Evolutionary conservation across 1,140 invertebrate genomes (phyloP), one percentile per base, ranked within the genome.

Genomic region (Macrosteles quadrilineatus): DNA sequence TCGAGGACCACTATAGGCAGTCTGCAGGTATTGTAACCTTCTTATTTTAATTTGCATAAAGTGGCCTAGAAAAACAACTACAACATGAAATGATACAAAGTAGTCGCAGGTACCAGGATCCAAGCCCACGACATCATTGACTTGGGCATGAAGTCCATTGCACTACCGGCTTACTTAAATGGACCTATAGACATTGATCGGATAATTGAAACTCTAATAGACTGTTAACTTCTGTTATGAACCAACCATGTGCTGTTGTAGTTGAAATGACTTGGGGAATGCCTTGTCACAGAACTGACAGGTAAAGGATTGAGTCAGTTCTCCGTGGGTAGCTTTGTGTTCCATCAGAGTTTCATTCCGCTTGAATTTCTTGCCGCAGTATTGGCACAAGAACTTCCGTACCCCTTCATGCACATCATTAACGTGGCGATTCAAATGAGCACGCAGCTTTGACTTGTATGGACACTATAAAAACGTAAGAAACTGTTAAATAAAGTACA

Each of bases 311-410:
- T 17, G 27, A 17, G 21, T 53, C 1, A 50, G 21, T n/a, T 69
- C 68, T 31, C 68, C 68, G 23, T 69, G 68, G 9, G 47, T 47
- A 1, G 59, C 27, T 23, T 69, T 69, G 45, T 69, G 68, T 27
- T 63, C 53, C 21, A 40, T 69, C 0, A 69, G 57, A 12, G 68
- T 69, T 2, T 69, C 57, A 17, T 47, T 59, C 3, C 68, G 68
- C 23, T 69, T 69, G 27, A 69, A 69, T 11, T 27, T 43, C 62
- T 69, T 69, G 0, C 68, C 68, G 31, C 68, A 69, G 36, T 69
- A 59, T 19, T 69, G 68, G 23, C 68, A 69, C 21, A 69, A 59
- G 27, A 69, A 69, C 17, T 59, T 53, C 11, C 68, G 31, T 36
- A 64, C 17, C 6, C 29, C 19, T 2, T 32, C 57, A 30, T 69